phyloP scores from a whole-genome alignment of 2,888 invertebrate genomes.

The Limnephilus rhombicus region DNA sequence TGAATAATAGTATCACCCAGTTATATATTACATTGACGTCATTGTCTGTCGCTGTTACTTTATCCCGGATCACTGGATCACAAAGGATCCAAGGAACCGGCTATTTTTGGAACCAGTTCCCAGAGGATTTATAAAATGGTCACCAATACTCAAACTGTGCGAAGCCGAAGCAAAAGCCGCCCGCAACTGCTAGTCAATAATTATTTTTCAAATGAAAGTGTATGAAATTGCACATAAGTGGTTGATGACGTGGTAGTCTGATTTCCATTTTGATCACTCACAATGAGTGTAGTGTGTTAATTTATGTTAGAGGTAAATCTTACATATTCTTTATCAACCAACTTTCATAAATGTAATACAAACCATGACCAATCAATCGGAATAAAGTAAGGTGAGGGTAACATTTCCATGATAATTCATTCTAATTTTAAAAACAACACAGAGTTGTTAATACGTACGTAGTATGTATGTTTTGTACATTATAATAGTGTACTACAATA shows the following conservation, averaged over 20 bases:
- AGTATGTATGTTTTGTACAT: background rate
- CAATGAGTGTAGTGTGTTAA: background rate
- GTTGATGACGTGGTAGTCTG: background rate
- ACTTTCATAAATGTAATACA: background rate
- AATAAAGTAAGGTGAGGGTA: background rate
- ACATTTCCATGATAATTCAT: background rate
- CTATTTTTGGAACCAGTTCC: no score
- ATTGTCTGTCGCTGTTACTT: no score
- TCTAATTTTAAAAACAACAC: background rate
- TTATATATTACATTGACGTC: no score
- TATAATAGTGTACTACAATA: background rate
- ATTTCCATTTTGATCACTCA: background rate
- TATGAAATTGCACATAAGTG: background rate
- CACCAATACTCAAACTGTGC: no score
- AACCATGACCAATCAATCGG: background rate
- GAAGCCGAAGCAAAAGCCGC: no score
- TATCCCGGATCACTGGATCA: no score
- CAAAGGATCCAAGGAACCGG: no score
- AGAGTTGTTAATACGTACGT: no score
- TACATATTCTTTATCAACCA: background rate
- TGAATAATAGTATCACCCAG: no score
- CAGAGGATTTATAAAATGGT: no score
- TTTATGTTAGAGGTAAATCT: background rate
- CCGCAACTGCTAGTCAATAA: background rate
- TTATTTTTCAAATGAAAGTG: background rate